Conservation (phyloP, 37 sponge, comb jelly and placozoan genomes). For the Lycopodina hypogea region DNA sequence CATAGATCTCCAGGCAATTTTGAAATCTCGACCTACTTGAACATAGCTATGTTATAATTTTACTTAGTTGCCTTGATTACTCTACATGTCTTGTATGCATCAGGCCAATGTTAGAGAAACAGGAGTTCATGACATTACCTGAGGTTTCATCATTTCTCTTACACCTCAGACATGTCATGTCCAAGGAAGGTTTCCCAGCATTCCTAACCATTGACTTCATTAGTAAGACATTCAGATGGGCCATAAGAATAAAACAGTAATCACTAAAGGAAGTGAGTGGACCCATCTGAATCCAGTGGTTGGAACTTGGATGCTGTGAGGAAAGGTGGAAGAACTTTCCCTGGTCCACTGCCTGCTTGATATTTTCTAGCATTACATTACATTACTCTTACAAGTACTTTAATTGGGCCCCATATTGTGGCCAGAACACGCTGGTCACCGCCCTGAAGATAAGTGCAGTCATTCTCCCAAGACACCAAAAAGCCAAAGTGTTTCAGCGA, state of each 20-base stretch:
- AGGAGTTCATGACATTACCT: conserved; percentile 28
- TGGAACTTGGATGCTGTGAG: conserved; percentile 28
- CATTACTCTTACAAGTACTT: not conserved
- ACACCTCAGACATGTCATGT: conserved; percentile 7
- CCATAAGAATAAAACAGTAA: conserved; percentile 45
- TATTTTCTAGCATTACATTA: not conserved
- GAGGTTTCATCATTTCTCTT: conserved; percentile 13
- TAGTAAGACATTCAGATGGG: conserved; percentile 37
- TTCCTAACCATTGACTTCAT: conserved; percentile 12
- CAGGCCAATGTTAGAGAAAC: conserved; percentile 6
- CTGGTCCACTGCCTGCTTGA: conserved; percentile 27
- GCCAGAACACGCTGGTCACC: too few species aligned
- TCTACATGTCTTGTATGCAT: conserved; percentile 15
- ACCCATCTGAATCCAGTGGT: conserved; percentile 43
- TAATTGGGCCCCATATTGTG: not conserved
- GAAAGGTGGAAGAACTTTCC: conserved; percentile 19
- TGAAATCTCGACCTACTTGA: conserved; percentile 17
- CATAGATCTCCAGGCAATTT: not conserved
- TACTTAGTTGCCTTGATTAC: conserved; percentile 1
- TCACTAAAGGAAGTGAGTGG: conserved; percentile 21
- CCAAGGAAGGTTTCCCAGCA: not conserved
- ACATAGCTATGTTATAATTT: not conserved
- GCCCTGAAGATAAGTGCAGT: too few species aligned
- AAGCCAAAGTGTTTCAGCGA: too few species aligned
- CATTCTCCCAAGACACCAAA: too few species aligned